A percentile compares a stretch with the other conserved stretches of the same genome.
Conservation (phyloP, 2,113 vertebrate genomes). For the Ameiurus melas region DNA sequence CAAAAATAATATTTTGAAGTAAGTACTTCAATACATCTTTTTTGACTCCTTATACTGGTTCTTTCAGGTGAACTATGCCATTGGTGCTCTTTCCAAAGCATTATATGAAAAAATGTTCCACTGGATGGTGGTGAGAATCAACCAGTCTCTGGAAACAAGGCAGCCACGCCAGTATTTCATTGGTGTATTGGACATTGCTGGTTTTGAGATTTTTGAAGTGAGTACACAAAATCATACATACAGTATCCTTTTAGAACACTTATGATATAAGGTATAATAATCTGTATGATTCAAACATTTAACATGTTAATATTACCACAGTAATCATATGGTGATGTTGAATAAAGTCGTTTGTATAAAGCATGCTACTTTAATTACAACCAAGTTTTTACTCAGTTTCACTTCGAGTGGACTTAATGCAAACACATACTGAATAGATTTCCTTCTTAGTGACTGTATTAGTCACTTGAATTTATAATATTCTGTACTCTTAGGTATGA, state of each 20-base stretch:
- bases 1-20: not conserved
- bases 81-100: slow-evolving; percentile 64
- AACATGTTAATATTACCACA: not conserved
- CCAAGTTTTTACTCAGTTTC: not conserved
- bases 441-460: not conserved
- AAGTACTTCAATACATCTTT: not conserved
- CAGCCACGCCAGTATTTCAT: slow-evolving; percentile 64
- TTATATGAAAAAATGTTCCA: slow-evolving; percentile 67
- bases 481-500: not conserved
- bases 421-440: not conserved
- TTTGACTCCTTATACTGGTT: not conserved
- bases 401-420: not conserved
- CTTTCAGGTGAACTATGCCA: slow-evolving; percentile 49
- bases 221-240: slow-evolving; percentile 25
- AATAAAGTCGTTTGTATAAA: not conserved
- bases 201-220: slow-evolving; percentile 67
- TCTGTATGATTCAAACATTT: not conserved
- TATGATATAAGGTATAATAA: not conserved
- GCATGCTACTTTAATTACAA: not conserved
- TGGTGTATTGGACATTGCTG: slow-evolving; percentile 64
- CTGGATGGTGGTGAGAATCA: slow-evolving; percentile 67
- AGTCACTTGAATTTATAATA: not conserved
- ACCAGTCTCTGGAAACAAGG: slow-evolving; percentile 64
- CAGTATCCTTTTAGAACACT: not conserved
- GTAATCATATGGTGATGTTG: not conserved